A percentile compares a stretch with the other conserved stretches of the same genome.
phyloP scores from a whole-genome alignment of 2,797 vertebrate species.

The Periparus ater region DNA sequence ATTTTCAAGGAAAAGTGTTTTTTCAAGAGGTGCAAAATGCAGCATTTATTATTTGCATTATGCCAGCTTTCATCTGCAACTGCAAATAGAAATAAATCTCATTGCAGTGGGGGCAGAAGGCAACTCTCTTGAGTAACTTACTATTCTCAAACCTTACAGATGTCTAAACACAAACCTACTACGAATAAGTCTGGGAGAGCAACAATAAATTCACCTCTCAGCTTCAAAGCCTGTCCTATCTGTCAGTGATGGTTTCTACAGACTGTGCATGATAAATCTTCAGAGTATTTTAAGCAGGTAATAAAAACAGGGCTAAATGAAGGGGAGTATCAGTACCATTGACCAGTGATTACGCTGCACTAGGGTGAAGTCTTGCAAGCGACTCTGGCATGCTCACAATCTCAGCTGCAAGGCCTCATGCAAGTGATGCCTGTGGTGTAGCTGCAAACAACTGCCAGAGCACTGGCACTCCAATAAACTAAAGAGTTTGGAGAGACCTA shows the following conservation, averaged over 20 bases:
- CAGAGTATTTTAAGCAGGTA: not conserved
- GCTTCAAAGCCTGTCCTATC: not conserved
- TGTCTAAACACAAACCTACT: not conserved
- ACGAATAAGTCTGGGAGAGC: not conserved
- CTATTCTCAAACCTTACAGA: not conserved
- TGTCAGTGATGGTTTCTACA: not conserved
- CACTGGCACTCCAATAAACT: not conserved
- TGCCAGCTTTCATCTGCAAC: not conserved
- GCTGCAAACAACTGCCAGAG: not conserved
- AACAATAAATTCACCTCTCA: not conserved
- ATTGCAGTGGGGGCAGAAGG: not conserved
- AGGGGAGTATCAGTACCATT: accelerated
- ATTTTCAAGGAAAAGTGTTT: constrained; percentile 10
- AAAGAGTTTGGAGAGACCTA: not conserved
- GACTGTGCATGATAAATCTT: not conserved
- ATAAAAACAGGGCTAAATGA: not conserved
- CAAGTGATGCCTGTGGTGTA: not conserved
- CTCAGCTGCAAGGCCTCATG: not conserved
- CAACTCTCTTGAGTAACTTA: not conserved
- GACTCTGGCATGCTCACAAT: not conserved
- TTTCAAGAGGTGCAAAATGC: not conserved
- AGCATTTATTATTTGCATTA: constrained; percentile 19
- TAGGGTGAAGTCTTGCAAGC: not conserved
- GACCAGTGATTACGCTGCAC: not conserved
- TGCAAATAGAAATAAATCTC: not conserved